Conservation (phyloP, 2,888 invertebrate genomes). For the Brachypalpus laphriformis region DNA sequence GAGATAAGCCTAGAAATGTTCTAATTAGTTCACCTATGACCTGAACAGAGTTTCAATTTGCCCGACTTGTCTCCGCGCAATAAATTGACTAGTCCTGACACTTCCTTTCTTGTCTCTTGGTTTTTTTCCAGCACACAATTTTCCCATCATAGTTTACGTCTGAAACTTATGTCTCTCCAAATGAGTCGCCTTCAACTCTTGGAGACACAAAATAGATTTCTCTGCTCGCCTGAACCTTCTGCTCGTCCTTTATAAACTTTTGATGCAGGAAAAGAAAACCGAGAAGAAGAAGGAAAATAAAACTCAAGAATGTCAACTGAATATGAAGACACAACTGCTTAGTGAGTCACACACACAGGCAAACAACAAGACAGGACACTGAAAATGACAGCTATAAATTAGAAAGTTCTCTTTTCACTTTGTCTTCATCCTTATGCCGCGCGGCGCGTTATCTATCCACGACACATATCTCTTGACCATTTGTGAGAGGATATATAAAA, state of each 20-base stretch:
- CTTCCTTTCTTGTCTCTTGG: background rate
- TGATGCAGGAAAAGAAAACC: conserved; percentile 21
- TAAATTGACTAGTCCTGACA: conserved; percentile 47
- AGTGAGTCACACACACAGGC: conserved; percentile 34
- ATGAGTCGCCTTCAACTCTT: conserved; percentile 60
- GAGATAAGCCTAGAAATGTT: no score
- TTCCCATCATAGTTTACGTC: conserved; percentile 60
- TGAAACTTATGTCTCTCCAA: conserved; percentile 62
- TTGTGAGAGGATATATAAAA: conserved; percentile 24
- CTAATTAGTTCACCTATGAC: background rate
- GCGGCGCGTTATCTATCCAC: conserved; percentile 48
- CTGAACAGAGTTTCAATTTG: background rate
- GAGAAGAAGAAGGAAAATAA: background rate
- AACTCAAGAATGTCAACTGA: conserved; percentile 57
- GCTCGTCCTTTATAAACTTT: conserved; percentile 55
- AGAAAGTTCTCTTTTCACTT: conserved; percentile 67
- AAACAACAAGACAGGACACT: conserved; percentile 32
- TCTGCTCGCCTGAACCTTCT: conserved; percentile 29
- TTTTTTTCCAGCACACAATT: background rate
- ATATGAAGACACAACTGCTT: conserved; percentile 72
- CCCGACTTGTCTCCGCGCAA: conserved; percentile 23
- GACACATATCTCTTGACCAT: conserved; percentile 19
- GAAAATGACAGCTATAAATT: conserved; percentile 71
- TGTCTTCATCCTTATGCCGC: conserved; percentile 68
- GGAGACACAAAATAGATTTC: conserved; percentile 55